Evolutionary conservation across 1,140 invertebrate species (phyloP), one percentile per base, ranked within the genome.

Genomic region (Heliconius eleuchia): DNA sequence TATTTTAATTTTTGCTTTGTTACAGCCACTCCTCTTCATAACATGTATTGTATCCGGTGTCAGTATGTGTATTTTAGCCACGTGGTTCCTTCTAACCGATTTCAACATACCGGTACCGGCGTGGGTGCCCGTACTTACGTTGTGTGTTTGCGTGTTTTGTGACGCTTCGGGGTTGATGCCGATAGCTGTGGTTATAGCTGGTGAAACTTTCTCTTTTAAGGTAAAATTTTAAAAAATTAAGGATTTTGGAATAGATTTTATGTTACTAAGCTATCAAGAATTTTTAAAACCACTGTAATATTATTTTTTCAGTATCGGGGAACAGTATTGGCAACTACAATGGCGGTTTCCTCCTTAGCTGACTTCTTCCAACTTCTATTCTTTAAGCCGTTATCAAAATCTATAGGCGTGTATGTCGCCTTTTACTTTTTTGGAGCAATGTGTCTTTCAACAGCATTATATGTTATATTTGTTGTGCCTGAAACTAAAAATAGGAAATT

Each of bases 351-450:
- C 16, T 87, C 89, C 0, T 4, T 87, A 1, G 77, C 87, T 0
- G 89, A 84, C 27, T 93, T 93, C 76, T 55, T 92, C 0, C 90
- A 93, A 74, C 85, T 92, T 60, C 42, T 91, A 1, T 90, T 91
- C 77, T 94, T 94, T 81, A 93, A 93, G 71, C 88, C 89, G 0
- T 16, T 94, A 8, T 84, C 88, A 0, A 91, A 80, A 9, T 74
- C 86, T 8, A 82, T 94, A 3, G 92, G 91, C 1, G 81, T 88
- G 1, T 84, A 92, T 42, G 85, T 87, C 3, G 84, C 88, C 0
- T 94, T 94, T 80, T 94, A 88, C 78, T 92, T 92, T 79, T 94
- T 91, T 42, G 90, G 90, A 2, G 30, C 71, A 1, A 78, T 93
- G 16, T 94, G 91, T 46, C 57, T 92, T 8, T 16, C 86, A 11